Evolutionary conservation across 2,113 vertebrate genomes (phyloP), one percentile per base, ranked within the genome.

Genomic region (Callipepla squamata): DNA sequence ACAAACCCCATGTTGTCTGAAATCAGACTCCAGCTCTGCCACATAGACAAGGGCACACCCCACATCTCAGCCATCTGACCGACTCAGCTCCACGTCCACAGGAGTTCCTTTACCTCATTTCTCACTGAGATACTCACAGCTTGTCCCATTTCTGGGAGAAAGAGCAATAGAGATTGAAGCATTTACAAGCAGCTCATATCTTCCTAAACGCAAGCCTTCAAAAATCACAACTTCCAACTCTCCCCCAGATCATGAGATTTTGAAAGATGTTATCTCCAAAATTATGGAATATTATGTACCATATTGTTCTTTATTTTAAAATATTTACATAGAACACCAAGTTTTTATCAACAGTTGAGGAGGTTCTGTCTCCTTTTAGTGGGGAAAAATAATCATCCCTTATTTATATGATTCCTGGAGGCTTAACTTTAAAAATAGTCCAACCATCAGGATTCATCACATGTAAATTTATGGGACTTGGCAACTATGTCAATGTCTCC

Each of bases 401-500:
- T 95, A 96, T 86, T 96, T 86, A 84, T 84, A 92, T 92, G 62
- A 96, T 88, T 96, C 90, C 79, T 94, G 86, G 86, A 92, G 92
- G 88, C 66, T 62, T 80, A 74, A 89, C 80, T 92, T 94, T 92
- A 95, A 92, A 95, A 96, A 90, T 92, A 93, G 86, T 84, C 90
- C 91, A 94, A 87, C 66, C 75, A 86, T 90, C 92, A 94, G 83
- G 88, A 95, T 96, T 96, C 94, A 94, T 90, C 93, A 94, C 88
- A 94, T 92, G 93, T 38, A 96, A 96, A 96, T 95, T 95, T 93
- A 96, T 93, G 95, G 66, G 90, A 84, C 50, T 90, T 96, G 95
- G 95, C 94, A 96, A 92, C 80, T 93, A 94, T 50, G 45, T 62
- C 79, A 25, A 28, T 92, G 91, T 93, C 95, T 93, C 96, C 74